These are phyloP conservation scores for Exocentrus adspersus DNA, from an alignment of 2,888 invertebrate genomes.

Conservation along the genomic window DNA sequence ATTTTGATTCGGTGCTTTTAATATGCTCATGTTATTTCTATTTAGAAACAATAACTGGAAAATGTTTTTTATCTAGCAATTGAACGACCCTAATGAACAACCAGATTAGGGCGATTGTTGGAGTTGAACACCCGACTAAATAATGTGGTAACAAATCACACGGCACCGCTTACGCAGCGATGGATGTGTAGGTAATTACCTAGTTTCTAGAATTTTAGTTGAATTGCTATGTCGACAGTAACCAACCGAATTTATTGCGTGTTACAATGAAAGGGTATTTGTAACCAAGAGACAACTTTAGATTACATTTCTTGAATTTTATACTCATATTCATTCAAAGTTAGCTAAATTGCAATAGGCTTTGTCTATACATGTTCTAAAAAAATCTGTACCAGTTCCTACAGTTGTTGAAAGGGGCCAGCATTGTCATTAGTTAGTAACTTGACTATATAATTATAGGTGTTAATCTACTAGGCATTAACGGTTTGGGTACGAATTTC, in stretches of 20 bases:
- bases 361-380: too few species aligned
- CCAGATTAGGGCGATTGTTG: not conserved
- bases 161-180: not conserved
- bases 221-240: constrained; percentile 5
- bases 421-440: too few species aligned
- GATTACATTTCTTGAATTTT: too few species aligned
- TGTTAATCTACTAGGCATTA: too few species aligned
- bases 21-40: too few species aligned
- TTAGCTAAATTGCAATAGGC: too few species aligned
- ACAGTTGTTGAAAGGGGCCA: too few species aligned
- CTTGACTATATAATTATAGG: not conserved
- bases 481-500: too few species aligned
- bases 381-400: too few species aligned
- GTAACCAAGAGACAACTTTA: not conserved
- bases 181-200: not conserved
- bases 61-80: not conserved
- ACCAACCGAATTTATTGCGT: not conserved
- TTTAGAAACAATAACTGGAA: too few species aligned
- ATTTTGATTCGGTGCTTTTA: too few species aligned
- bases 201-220: constrained; percentile 12
- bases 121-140: constrained; percentile 3
- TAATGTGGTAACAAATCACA: constrained; percentile 17
- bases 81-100: not conserved
- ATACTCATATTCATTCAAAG: too few species aligned
- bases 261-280: not conserved